Evolutionary conservation across 2,113 vertebrate genomes (phyloP).

Genomic region (Bettongia penicillata): DNA sequence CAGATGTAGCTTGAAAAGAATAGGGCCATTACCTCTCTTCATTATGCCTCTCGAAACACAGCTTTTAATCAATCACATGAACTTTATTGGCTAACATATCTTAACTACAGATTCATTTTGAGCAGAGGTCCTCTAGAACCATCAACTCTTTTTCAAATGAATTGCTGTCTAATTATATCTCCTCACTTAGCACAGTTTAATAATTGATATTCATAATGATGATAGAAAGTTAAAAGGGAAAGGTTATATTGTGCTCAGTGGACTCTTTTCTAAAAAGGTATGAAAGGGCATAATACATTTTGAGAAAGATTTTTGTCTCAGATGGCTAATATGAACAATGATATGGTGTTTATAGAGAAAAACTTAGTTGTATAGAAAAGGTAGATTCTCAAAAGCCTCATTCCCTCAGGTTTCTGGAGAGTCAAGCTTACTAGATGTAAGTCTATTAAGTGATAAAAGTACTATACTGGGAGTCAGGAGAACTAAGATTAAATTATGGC

Average conservation of each 20-base stretch:
- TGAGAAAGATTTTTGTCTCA: slow-evolving; percentile 6
- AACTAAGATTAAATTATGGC: background rate
- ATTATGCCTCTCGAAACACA: background rate
- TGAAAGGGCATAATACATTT: slow-evolving; percentile 25
- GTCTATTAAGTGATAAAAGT: background rate
- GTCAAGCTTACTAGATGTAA: background rate
- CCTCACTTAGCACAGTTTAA: background rate
- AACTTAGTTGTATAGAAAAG: slow-evolving; percentile 6
- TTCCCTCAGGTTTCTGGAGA: background rate
- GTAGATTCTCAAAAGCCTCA: background rate
- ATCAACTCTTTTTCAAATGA: background rate
- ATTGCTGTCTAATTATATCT: background rate
- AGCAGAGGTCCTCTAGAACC: background rate
- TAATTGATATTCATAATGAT: slow-evolving; percentile 27
- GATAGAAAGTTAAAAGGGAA: slow-evolving; percentile 31
- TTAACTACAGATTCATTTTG: background rate
- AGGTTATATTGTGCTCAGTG: slow-evolving; percentile 8
- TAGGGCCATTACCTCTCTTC: background rate
- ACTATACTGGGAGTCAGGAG: background rate
- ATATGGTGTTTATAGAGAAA: background rate
- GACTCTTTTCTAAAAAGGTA: slow-evolving; percentile 11
- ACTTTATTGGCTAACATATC: background rate
- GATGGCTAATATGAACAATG: slow-evolving; percentile 46
- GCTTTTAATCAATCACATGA: background rate
- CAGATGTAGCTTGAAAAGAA: background rate